Evolutionary conservation across 2,113 vertebrate genomes (phyloP), one percentile per base, ranked within the genome.

Genomic region (Numida meleagris): DNA sequence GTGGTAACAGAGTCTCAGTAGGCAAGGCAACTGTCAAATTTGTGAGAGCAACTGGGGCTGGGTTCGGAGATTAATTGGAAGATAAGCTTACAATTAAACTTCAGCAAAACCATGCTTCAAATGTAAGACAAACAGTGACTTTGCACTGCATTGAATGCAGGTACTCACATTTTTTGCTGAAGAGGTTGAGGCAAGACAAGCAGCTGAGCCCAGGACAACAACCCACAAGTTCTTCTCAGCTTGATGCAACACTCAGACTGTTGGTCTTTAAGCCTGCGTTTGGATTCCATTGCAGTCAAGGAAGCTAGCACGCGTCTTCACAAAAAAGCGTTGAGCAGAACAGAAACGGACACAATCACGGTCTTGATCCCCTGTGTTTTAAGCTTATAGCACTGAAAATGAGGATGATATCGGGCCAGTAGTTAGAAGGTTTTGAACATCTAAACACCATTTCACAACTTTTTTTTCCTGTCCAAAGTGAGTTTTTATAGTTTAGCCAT

Each of bases 401-500:
- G 24, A 82, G 82, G 40, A n/a, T 45, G 66, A 78, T 70, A 36
- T 2, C 34, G 85, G 31, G n/a, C 36, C 72, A 88, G 31, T 45
- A 68, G 63, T 83, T 84, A 76, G 7, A 79, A 46, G 43, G 14
- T n/a, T 92, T 83, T 95, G n/a, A 90, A 84, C 57, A 70, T 65
- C 34, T 86, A 88, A 93, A 78, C 36, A 14, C 13, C 84, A 45
- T 70, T 91, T 95, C 79, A 92, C 43, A 78, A 91, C 33, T 57
- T 87, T 61, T 88, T 88, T 25, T 72, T 57, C 13, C 29, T n/a
- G n/a, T 75, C 61, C 88, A 75, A 72, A 36, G 29, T 59, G 55
- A 87, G 40, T 62, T 94, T 96, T 93, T 87, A 66, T 76, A 84
- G 58, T 82, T 85, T 63, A 92, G 67, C 45, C 63, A 90, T 93